Evolutionary conservation across 2,888 invertebrate genomes (phyloP), one percentile per base, ranked within the genome.

Genomic region (Lithophane ornitopus): DNA sequence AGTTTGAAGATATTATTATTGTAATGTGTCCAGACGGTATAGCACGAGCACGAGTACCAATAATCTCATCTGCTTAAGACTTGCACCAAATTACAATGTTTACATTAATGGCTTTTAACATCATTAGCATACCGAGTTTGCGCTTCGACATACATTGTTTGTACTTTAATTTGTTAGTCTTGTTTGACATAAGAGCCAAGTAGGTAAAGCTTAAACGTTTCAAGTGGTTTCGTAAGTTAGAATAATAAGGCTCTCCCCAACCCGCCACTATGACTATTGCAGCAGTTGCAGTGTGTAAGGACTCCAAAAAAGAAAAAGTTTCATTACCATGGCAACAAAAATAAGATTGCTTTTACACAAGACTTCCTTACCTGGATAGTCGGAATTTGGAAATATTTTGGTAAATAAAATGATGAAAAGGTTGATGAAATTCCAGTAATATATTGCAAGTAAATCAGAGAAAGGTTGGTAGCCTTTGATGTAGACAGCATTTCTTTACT

Each of bases 51-150:
- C n/a, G n/a, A n/a, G n/a, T n/a, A n/a, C 56, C 65, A 28, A 58
- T 12, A 12, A 49, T 16, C 49, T 70, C 77, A n/a, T 39, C 54
- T 58, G 84, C 86, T 88, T 81, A 4, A 90, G 16, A 87, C 89
- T 92, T 93, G 88, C 12, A 85, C 91, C 91, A 88, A 75, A 72
- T 71, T 26, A 49, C 79, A 89, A 89, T 90, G 90, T 91, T 91
- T 90, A 91, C 89, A 90, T 89, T 92, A 91, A 92, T 93, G 91
- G 88, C 87, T 88, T 90, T 90, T 86, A 92, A 87, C 82, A 75
- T 88, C 85, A 92, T 94, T 94, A 91, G 91, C 93, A 92, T 94
- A 91, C 89, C 81, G 87, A 89, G 86, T 89, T 90, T 88, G 86
- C 79, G 84, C 86, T 89, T 89, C 86, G 83, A 74, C 76, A 70